These are phyloP conservation scores for Parapristionchus giblindavisi DNA, from an alignment of 2,888 invertebrate genomes.

Conservation along the genomic window DNA sequence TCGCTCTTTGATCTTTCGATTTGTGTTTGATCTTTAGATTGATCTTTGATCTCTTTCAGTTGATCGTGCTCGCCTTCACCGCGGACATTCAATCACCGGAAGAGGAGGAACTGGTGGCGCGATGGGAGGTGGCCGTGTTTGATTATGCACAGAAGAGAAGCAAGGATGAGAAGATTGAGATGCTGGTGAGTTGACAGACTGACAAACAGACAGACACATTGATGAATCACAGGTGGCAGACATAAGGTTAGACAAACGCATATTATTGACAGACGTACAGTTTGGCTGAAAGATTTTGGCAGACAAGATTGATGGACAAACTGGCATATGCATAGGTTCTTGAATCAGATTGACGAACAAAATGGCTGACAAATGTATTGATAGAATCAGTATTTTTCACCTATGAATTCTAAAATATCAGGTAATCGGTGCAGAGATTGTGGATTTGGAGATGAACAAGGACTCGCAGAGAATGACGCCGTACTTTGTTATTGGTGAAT, in stretches of 20 bases:
- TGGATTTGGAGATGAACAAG: slow-evolving; percentile 68
- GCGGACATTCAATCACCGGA: slow-evolving; percentile 47
- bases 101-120: slow-evolving; percentile 50
- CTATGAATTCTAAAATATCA: slow-evolving; percentile 34
- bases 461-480: slow-evolving; percentile 65
- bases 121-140: slow-evolving; percentile 62
- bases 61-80: slow-evolving; percentile 52
- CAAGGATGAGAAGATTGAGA: slow-evolving; percentile 46
- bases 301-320: no score
- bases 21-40: not conserved
- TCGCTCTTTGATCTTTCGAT: not conserved
- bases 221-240: no score
- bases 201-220: no score
- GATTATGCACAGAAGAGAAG: slow-evolving; percentile 46
- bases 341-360: no score
- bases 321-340: no score
- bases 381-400: not conserved
- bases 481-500: slow-evolving; percentile 58
- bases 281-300: no score
- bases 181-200: slow-evolving; percentile 52
- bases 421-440: slow-evolving; percentile 67
- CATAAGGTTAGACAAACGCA: no score
- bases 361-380: not conserved
- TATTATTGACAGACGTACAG: no score
- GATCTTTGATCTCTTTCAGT: slow-evolving; percentile 40